These are phyloP conservation scores for Ypsolopha sequella DNA, from an alignment of 2,888 invertebrate genomes.

Conservation along the genomic window DNA sequence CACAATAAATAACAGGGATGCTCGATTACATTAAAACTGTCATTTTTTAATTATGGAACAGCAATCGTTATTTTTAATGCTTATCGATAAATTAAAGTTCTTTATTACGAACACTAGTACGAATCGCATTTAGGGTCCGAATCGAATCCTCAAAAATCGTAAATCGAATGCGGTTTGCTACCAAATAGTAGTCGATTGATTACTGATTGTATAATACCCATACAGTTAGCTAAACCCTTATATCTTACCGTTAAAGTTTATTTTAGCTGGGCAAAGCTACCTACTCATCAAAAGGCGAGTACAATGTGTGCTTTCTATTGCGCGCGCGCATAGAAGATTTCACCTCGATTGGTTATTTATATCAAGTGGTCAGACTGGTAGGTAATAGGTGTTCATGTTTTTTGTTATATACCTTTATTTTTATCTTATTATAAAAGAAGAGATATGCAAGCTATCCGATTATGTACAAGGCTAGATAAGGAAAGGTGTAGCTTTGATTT, in stretches of 20 bases:
- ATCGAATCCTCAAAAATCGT: conserved; percentile 33
- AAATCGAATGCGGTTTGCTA: conserved; percentile 45
- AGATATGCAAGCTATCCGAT: too few relatives aligned
- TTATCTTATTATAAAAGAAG: too few relatives aligned
- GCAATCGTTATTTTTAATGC: too few relatives aligned
- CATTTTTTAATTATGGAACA: too few relatives aligned
- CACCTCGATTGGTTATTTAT: conserved; percentile 57
- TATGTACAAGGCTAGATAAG: too few relatives aligned
- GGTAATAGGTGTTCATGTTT: conserved; percentile 23
- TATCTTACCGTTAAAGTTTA: too few relatives aligned
- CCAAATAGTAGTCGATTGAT: conserved; percentile 32
- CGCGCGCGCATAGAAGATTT: conserved; percentile 48
- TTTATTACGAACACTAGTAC: neutral
- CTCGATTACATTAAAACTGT: too few relatives aligned
- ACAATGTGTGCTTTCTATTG: conserved; percentile 31
- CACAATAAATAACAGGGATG: too few relatives aligned
- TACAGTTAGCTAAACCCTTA: too few relatives aligned
- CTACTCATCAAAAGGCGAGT: neutral
- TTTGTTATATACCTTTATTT: neutral
- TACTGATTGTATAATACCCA: conserved; percentile 12
- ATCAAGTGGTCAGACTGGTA: conserved; percentile 47
- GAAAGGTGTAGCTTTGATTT: too few relatives aligned
- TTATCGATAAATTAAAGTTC: too few relatives aligned
- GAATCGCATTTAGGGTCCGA: conserved; percentile 22
- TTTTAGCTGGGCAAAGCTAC: too few relatives aligned